Base-by-base conservation (phyloP, 2,797 vertebrate genomes). In the Discoglossus pictus region DNA sequence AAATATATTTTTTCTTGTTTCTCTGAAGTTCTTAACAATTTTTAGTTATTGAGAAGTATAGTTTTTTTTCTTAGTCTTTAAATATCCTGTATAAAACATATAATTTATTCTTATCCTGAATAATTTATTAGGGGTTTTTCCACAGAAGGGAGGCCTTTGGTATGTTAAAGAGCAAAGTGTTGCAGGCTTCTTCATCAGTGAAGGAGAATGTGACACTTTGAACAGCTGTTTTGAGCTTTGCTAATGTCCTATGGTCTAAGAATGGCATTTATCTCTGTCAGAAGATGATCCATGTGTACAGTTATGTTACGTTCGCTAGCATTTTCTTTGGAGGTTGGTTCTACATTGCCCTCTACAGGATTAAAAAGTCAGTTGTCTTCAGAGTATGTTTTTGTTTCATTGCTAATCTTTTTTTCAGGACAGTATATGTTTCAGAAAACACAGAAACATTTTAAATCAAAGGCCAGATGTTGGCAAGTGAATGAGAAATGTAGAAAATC, bases 221-320 rank as follows among this genome's bases (percentile, higher is more conserved):
- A 70, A 63, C 68, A 70, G 51, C 56, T 70, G 68, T 70, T 63
- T 70, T 58, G 60, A 56, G 68, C 43, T 63, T 63, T 63, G 68
- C 68, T 70, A 70, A 70, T 70, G 68, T 70, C 68, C 68, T 70
- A 38, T 70, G 68, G 68, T 63, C 68, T 54, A 53, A 63, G 59
- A 70, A 44, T 63, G 60, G 50, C 68, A 70, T 70, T 70, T 63
- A 70, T 70, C 68, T 70, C 48, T 70, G 68, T 70, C 68, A 63
- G 35, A 63, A 63, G 42, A 63, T 54, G 61, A 70, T 70, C 60
- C 52, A 63, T 70, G 52, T 63, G 52, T 55, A 58, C 13, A 63
- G 50, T 70, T 70, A 48, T 40, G 43, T 63, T n/a, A n/a, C n/a
- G 53, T 61, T 56, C 39, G 35, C 54, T 54, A 63, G 21, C 59